phyloP scores from a whole-genome alignment of 2,888 invertebrate species.

The Himalopsyche tibetana region DNA sequence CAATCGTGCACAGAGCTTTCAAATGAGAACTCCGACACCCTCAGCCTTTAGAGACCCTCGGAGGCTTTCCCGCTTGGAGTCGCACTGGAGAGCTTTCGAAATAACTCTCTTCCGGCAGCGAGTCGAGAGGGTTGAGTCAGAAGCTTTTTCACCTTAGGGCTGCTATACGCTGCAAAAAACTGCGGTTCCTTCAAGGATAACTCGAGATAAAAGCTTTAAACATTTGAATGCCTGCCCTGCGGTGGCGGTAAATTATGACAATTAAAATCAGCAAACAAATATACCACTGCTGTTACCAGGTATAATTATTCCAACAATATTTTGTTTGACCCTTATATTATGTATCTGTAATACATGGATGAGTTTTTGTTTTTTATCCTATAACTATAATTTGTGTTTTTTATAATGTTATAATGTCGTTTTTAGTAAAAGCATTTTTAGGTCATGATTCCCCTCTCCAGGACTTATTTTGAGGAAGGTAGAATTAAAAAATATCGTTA shows the following conservation, averaged over 20 bases:
- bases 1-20: conserved; percentile 51
- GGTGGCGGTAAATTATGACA: neutral
- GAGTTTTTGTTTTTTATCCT: too few relatives aligned
- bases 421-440: too few relatives aligned
- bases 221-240: neutral
- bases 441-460: too few relatives aligned
- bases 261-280: too few relatives aligned
- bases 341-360: too few relatives aligned
- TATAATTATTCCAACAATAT: too few relatives aligned
- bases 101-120: conserved; percentile 49
- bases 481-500: too few relatives aligned
- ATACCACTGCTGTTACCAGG: too few relatives aligned
- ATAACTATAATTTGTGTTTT: too few relatives aligned
- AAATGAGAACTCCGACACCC: conserved; percentile 22
- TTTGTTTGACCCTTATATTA: too few relatives aligned
- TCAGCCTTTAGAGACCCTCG: conserved; percentile 39
- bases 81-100: conserved; percentile 53
- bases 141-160: conserved; percentile 47
- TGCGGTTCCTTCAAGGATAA: conserved; percentile 23
- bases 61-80: conserved; percentile 48
- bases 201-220: conserved; percentile 28
- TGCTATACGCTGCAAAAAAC: neutral
- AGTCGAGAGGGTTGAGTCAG: conserved; percentile 37
- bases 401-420: too few relatives aligned
- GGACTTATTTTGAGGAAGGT: too few relatives aligned